A percentile compares a stretch with the other conserved stretches of the same genome.
These are phyloP conservation scores for Campodea augens DNA, from an alignment of 1,140 invertebrate species.

Conservation along the genomic window DNA sequence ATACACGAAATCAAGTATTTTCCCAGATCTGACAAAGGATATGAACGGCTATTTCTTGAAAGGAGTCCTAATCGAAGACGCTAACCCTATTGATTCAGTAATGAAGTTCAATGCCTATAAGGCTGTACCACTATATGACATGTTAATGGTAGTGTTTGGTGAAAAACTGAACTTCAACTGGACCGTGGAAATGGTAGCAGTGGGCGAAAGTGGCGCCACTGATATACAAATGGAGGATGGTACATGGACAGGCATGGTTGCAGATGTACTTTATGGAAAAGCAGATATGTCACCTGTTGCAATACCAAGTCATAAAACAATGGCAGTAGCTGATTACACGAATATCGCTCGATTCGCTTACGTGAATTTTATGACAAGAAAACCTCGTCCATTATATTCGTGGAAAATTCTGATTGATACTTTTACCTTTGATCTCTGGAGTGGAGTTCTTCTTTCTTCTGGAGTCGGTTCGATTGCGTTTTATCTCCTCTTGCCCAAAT, in stretches of 20 bases:
- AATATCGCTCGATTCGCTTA: neutral
- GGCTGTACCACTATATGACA: neutral
- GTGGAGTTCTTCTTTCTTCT: neutral
- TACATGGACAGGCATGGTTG: neutral
- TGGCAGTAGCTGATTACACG: neutral
- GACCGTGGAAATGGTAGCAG: neutral
- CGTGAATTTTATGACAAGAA: neutral
- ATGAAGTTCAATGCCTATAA: neutral
- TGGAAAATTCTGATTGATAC: neutral
- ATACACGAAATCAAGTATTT: no score
- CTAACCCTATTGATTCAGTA: neutral
- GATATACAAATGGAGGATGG: neutral
- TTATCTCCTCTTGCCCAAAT: neutral
- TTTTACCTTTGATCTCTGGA: neutral
- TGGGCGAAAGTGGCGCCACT: neutral
- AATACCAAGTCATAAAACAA: neutral
- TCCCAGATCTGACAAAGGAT: neutral
- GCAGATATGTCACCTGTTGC: neutral
- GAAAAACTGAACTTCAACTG: neutral
- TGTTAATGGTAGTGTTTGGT: neutral
- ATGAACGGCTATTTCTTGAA: neutral
- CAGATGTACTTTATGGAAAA: neutral
- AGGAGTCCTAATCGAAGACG: neutral
- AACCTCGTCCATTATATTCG: neutral
- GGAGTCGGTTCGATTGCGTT: neutral